Base-by-base conservation (phyloP, 2,888 invertebrate species). In the Phengaris alcon region DNA sequence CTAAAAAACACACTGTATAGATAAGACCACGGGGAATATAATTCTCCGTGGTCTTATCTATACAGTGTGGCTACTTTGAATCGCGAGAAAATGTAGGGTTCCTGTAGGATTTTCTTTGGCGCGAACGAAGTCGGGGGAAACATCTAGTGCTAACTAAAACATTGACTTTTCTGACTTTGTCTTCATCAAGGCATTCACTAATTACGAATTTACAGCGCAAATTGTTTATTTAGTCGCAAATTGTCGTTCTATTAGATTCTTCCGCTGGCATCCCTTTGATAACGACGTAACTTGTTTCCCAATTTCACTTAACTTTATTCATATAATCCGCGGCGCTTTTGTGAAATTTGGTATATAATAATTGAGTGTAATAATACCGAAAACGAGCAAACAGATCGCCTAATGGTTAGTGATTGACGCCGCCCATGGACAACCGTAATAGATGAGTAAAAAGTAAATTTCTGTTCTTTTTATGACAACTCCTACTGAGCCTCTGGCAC, bases 201-300 rank as follows among this genome's bases (percentile, higher is more conserved):
- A n/a, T 55, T 57, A 57, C 57, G 15, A 57, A 57, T 57, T 57
- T 57, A 57, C 1, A 57, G 57, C 7, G n/a, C 0, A 15, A 15
- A 57, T 57, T 68, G n/a, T n/a, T 13, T 68, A 46, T 48, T 68
- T 68, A 44, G 68, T 69, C 15, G 22, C 48, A 22, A 51, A 69
- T 69, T 69, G n/a, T 69, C 69, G 46, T 13, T 15, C 8, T 69
- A 69, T 51, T 69, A 69, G 15, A 69, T 51, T 69, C 22, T 69
- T 69, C n/a, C 46, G 8, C 48, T 8, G n/a, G 68, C 12, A 48
- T 68, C 22, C 48, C 69, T 69, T 69, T 69, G 69, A 51, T 13
- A 48, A 35, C 35, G 35, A 69, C 15, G 48, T 51, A 48, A 69
- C 15, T n/a, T 15, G 15, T 51, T 69, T 51, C 69, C n/a, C 51